Percentiles rank a stretch among this genome's conserved stretches.
These are phyloP conservation scores for Apogon talboti DNA, from an alignment of 2,797 vertebrate species.

Conservation along the genomic window DNA sequence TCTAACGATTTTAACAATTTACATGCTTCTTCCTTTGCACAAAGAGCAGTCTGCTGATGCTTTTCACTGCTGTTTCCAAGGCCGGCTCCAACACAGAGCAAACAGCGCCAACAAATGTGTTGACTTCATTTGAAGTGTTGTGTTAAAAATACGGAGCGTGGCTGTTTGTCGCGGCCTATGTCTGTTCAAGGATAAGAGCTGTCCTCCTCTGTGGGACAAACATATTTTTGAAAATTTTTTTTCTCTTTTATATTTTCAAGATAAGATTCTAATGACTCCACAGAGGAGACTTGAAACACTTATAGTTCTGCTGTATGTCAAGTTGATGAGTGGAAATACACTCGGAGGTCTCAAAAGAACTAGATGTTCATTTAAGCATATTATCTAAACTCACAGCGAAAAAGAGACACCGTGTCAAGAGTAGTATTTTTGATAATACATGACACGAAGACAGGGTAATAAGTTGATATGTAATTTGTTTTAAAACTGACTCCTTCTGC, in stretches of 20 bases:
- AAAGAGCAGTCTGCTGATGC: conserved; percentile 1
- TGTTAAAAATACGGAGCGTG: conserved; percentile 2
- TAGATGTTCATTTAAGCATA: too few relatives aligned
- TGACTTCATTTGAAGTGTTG: neutral
- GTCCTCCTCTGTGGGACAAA: neutral
- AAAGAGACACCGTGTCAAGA: too few relatives aligned
- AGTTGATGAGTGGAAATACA: conserved; percentile 1
- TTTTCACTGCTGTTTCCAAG: neutral
- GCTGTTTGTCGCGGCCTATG: neutral
- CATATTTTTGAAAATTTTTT: conserved; percentile 6
- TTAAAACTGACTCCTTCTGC: too few relatives aligned
- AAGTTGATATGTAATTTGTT: too few relatives aligned
- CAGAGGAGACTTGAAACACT: neutral
- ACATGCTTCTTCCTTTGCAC: neutral
- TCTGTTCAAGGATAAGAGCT: conserved; percentile 21
- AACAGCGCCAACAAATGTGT: neutral
- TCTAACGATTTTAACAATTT: neutral
- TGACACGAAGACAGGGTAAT: too few relatives aligned
- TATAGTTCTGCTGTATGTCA: conserved; percentile 2
- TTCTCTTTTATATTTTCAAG: neutral
- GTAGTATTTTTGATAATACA: too few relatives aligned
- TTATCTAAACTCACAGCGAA: too few relatives aligned
- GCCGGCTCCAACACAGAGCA: neutral
- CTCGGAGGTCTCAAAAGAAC: too few relatives aligned
- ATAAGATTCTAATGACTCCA: neutral